Evolutionary conservation across 53 echinoderm and acorn worm species (phyloP), one percentile per base, ranked within the genome.

Genomic region (Echinarachnius parma): DNA sequence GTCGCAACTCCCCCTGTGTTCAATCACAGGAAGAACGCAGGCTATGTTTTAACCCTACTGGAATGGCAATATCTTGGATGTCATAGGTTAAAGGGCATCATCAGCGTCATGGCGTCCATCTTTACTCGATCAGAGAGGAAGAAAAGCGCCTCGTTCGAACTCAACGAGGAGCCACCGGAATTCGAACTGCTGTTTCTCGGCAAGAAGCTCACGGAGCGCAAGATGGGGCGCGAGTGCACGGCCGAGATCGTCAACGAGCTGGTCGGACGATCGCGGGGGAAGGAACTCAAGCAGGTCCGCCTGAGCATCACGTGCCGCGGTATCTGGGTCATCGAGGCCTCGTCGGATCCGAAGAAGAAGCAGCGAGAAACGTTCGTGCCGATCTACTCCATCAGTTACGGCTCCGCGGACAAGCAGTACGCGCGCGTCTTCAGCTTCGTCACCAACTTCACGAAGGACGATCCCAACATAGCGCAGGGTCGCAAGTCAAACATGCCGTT

Each of bases 361-460:
- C 76, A 76, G 19, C 66, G 89, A 31, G 93, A 93, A 50, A 93
- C 89, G 4, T 95, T 95, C 42, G 81, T 95, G 19, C 96, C 96
- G 3, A 95, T 95, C n/a, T 91, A 95, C 44, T 78, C 84, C n/a
- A 79, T 95, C 48, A 91, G 91, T 11, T 95, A 95, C 45, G 96
- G 96, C 11, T 75, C 91, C 1, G 96, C 87, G 1, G 96, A 95
- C 53, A 86, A 84, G 58, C 48, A 50, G 20, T 87, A 82, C 35
- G 72, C 84, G 19, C 80, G 85, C 24, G 91, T 96, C 33, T 96
- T 96, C 24, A 84, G 87, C 4, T 86, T 96, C 28, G 84, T 93
- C 8, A 93, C 93, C 14, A 93, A 86, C 46, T 83, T 82, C 64
- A 69, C 53, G 34, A 75, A 75, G 42, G 75, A 78, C 4, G 58